Evolutionary conservation across 2,888 invertebrate species (phyloP).

Genomic region (Teleiodes luculella): DNA sequence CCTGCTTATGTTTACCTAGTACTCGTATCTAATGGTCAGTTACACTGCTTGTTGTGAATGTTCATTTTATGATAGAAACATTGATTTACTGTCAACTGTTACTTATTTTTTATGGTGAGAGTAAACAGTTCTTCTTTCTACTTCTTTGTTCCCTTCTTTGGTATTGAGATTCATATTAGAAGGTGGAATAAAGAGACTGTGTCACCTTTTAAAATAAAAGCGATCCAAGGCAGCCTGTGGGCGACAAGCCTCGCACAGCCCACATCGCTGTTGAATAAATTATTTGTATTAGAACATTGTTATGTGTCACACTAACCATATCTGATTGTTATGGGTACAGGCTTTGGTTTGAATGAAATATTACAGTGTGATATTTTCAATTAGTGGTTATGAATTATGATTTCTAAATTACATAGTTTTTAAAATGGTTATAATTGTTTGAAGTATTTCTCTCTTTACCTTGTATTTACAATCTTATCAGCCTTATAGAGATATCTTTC

Average conservation of each 20-base stretch:
- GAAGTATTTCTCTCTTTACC: too few relatives aligned
- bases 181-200: conserved; percentile 31
- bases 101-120: neutral
- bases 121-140: neutral
- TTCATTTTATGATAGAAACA: neutral
- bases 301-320: conserved; percentile 60
- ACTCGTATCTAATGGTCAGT: conserved; percentile 22
- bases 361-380: conserved; percentile 22
- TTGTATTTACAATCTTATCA: too few relatives aligned
- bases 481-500: too few relatives aligned
- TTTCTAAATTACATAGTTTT: too few relatives aligned
- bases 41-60: neutral
- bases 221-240: conserved; percentile 68
- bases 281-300: conserved; percentile 69
- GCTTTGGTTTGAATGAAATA: conserved; percentile 41
- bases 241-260: conserved; percentile 58
- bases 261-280: conserved; percentile 71
- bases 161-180: neutral
- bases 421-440: neutral
- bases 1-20: conserved; percentile 40
- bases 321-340: conserved; percentile 40
- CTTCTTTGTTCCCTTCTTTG: conserved; percentile 1
- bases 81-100: neutral
- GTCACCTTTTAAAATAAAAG: conserved; percentile 47
- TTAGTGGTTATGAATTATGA: neutral